These are phyloP conservation scores for Brachionus koreanus DNA, from an alignment of 1,140 invertebrate species.

Conservation along the genomic window DNA sequence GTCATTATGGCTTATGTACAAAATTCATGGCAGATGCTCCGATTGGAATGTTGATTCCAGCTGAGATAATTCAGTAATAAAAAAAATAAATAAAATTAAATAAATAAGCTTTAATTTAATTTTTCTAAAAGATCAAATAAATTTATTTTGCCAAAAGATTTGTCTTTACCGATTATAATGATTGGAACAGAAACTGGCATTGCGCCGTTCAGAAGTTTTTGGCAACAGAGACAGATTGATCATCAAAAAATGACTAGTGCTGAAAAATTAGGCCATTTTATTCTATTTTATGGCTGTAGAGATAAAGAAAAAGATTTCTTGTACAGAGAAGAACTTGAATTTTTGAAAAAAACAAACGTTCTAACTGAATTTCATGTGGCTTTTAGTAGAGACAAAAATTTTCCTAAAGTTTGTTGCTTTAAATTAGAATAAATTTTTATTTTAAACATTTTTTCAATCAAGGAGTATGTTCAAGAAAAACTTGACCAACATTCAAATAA, in stretches of 20 bases:
- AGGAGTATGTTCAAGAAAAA: constrained; percentile 91
- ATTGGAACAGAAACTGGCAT: constrained; percentile 22
- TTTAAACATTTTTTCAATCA: not conserved
- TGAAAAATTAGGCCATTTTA: constrained; percentile 68
- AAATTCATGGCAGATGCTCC: constrained; percentile 68
- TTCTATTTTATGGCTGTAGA: constrained; percentile 86
- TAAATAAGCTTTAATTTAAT: constrained; percentile 51
- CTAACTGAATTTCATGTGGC: constrained; percentile 76
- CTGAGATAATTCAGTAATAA: constrained; percentile 77
- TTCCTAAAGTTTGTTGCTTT: constrained; percentile 57
- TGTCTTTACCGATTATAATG: constrained; percentile 29
- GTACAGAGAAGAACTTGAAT: constrained; percentile 76
- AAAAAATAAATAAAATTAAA: constrained; percentile 53
- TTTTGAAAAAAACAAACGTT: constrained; percentile 69
- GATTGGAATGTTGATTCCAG: constrained; percentile 63
- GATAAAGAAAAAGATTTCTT: constrained; percentile 72
- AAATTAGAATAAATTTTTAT: no score
- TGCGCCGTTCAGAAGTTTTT: constrained; percentile 41
- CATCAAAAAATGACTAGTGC: not conserved
- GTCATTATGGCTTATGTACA: constrained; percentile 85
- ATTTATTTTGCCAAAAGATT: not conserved
- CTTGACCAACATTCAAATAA: constrained; percentile 79
- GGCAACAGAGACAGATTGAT: not conserved
- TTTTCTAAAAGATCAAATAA: constrained; percentile 48
- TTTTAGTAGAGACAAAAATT: constrained; percentile 73